Conservation (phyloP, 2,888 invertebrate species). For the Rugalucina vietnamica region DNA sequence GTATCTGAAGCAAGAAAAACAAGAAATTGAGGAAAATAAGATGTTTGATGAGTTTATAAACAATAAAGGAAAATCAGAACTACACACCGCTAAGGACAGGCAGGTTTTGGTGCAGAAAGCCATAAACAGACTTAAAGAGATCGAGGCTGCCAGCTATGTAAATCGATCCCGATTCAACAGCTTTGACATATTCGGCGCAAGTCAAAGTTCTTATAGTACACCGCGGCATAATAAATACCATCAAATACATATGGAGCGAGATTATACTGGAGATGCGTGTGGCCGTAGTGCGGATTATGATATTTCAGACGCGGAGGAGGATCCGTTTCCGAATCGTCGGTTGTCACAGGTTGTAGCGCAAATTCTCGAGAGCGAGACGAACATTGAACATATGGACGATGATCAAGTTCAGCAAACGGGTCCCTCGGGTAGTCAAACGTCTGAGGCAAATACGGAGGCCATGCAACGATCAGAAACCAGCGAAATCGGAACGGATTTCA, state of each 20-base stretch:
- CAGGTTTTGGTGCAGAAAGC: conserved; percentile 18
- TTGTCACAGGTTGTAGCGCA: conserved; percentile 55
- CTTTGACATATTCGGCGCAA: background rate
- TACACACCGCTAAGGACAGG: background rate
- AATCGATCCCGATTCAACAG: background rate
- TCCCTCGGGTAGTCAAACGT: background rate
- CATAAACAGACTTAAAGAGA: background rate
- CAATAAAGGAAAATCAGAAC: conserved; percentile 50
- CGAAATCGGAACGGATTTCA: conserved; percentile 50
- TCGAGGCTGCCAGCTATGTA: background rate
- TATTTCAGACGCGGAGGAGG: background rate
- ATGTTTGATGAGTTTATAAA: conserved; percentile 80
- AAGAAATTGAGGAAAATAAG: conserved; percentile 81
- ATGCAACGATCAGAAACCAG: background rate
- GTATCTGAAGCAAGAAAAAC: conserved; percentile 76
- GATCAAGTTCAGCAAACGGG: conserved; percentile 6
- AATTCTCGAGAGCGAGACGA: conserved; percentile 46
- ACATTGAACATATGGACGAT: conserved; percentile 22
- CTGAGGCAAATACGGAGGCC: background rate
- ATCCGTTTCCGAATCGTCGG: conserved; percentile 48
- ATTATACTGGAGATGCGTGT: background rate
- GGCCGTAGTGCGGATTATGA: background rate
- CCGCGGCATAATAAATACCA: background rate
- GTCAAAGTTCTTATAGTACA: background rate
- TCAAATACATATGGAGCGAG: background rate